These are phyloP conservation scores for Suricata suricatta DNA, from an alignment of 2,113 vertebrate genomes.

Conservation along the genomic window DNA sequence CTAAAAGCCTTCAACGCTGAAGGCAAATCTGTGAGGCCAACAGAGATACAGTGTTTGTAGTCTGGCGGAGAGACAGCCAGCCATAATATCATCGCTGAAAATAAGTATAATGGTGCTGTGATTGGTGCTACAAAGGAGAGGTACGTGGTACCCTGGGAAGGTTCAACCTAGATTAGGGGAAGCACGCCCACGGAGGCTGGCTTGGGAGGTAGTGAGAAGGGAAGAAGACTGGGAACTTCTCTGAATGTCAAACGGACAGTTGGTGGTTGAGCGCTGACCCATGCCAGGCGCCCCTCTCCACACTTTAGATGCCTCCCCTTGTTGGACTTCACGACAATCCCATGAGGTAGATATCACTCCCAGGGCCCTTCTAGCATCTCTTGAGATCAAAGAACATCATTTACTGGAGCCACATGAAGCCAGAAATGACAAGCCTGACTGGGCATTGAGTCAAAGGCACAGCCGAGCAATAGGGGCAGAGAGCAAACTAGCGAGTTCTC, in stretches of 20 bases:
- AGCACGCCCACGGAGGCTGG: not conserved
- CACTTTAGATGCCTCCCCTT: not conserved
- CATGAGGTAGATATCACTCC: not conserved
- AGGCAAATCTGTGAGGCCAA: not conserved
- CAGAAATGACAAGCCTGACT: not conserved
- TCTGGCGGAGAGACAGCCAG: not conserved
- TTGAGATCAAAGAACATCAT: not conserved
- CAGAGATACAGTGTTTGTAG: not conserved
- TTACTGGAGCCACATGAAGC: not conserved
- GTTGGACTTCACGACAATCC: not conserved
- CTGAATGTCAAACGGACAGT: not conserved
- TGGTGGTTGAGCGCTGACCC: accelerated
- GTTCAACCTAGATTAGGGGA: not conserved
- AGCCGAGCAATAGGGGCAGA: not conserved
- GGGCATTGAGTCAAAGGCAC: not conserved
- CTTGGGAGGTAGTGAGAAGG: not conserved
- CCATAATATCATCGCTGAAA: not conserved
- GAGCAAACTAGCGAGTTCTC: not conserved
- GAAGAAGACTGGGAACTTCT: not conserved
- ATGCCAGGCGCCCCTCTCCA: accelerated
- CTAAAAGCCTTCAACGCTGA: not conserved
- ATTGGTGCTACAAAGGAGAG: not conserved
- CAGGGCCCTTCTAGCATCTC: not conserved
- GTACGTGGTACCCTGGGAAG: not conserved
- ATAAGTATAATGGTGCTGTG: accelerated